Conservation (phyloP, 2,888 invertebrate genomes). For the Fragum sueziense region DNA sequence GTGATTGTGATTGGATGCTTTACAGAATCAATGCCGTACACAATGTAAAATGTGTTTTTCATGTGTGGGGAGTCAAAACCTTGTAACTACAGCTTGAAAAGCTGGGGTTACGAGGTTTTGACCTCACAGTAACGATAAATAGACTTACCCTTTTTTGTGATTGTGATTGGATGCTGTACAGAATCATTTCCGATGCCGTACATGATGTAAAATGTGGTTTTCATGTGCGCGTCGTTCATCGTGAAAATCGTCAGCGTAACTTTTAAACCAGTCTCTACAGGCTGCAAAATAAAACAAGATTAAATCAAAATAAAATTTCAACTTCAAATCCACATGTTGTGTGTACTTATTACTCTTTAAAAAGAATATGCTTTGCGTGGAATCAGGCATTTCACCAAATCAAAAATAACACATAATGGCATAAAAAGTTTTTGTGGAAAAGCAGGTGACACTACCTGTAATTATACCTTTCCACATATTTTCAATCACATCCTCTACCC, state of each 20-base stretch:
- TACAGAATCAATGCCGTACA: conserved; percentile 36
- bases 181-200: conserved; percentile 36
- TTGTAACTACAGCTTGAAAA: no score
- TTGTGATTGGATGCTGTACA: conserved; percentile 14
- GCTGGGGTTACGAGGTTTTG: no score
- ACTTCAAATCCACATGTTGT: no score
- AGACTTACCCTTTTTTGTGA: conserved; percentile 24
- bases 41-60: conserved; percentile 29
- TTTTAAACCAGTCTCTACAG: conserved; percentile 4
- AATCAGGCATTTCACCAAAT: no score
- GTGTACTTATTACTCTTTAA: no score
- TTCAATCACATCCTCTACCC: not conserved
- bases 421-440: no score
- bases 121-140: no score
- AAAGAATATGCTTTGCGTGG: no score
- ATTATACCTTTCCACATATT: not conserved
- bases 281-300: conserved; percentile 22
- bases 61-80: conserved; percentile 23
- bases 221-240: conserved; percentile 23
- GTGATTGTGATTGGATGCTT: conserved; percentile 16
- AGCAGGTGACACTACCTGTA: no score
- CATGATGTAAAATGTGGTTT: conserved; percentile 28
- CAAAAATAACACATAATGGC: no score
- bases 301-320: no score
- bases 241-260: conserved; percentile 16